A percentile compares a stretch with the other conserved stretches of the same genome.
These are phyloP conservation scores for Struthio camelus DNA, from an alignment of 2,113 vertebrate genomes.

Conservation along the genomic window DNA sequence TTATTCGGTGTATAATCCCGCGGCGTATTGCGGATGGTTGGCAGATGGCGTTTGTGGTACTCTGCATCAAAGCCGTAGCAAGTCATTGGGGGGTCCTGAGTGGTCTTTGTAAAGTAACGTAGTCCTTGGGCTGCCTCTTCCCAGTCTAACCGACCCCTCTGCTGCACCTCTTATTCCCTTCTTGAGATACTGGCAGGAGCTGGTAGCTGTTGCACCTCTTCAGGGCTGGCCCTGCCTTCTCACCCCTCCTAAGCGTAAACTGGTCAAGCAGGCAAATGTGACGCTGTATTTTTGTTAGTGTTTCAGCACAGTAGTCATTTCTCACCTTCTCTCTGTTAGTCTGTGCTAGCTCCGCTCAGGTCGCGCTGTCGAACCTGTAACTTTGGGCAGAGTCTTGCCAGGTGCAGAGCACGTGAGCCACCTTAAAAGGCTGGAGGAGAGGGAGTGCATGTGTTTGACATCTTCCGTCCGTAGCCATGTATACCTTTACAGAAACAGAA, in stretches of 20 bases:
- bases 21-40: background rate
- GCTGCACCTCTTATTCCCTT: background rate
- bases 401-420: background rate
- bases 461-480: background rate
- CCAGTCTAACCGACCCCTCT: background rate
- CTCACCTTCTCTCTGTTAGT: background rate
- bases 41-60: slow-evolving; percentile 34
- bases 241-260: background rate
- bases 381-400: background rate
- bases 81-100: background rate
- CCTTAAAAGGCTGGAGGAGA: background rate
- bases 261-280: background rate
- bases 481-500: background rate
- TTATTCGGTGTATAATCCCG: background rate
- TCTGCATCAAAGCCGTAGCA: slow-evolving; percentile 3
- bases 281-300: background rate
- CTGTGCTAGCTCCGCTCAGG: background rate
- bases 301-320: background rate
- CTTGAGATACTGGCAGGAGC: background rate
- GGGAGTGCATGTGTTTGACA: rapidly evolving
- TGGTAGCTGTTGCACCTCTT: background rate
- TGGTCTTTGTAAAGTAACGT: background rate
- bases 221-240: background rate
- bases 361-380: background rate
- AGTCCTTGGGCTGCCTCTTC: background rate